A percentile compares a stretch with the other conserved stretches of the same genome.
Evolutionary conservation across 2,888 invertebrate species (phyloP).

Genomic region (Drosophila nigricruria): DNA sequence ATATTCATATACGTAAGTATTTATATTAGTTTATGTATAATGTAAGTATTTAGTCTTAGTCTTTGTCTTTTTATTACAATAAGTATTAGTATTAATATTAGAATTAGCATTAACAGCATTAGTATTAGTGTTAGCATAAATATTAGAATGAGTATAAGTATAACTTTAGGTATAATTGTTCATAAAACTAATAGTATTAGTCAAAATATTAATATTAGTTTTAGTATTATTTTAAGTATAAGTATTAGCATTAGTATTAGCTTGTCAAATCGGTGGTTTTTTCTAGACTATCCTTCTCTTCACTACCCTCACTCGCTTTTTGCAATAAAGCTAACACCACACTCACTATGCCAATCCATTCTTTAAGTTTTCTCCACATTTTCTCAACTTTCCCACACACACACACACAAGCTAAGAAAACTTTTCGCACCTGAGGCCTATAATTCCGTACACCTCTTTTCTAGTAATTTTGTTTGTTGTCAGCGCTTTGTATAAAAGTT

Average conservation of each 20-base stretch:
- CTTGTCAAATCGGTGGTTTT: too few species aligned
- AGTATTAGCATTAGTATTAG: not conserved
- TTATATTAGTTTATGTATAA: too few species aligned
- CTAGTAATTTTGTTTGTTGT: conserved; percentile 32
- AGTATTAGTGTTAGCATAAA: not conserved
- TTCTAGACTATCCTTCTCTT: too few species aligned
- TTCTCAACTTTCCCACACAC: not conserved
- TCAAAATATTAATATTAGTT: not conserved
- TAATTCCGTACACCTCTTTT: conserved; percentile 19
- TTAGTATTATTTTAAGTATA: not conserved
- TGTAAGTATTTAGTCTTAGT: too few species aligned
- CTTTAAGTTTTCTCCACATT: not conserved
- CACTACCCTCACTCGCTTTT: not conserved
- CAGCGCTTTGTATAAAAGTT: conserved; percentile 30
- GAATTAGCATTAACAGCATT: not conserved
- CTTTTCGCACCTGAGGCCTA: conserved; percentile 27
- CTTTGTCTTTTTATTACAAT: too few species aligned
- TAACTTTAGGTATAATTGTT: not conserved
- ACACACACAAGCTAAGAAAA: conserved; percentile 1
- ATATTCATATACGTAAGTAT: too few species aligned
- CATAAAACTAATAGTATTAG: not conserved
- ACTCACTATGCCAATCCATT: not conserved
- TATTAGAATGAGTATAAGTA: not conserved
- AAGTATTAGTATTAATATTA: not conserved
- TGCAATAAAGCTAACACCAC: not conserved